Evolutionary conservation across 1,140 invertebrate species (phyloP).

Genomic region (Cydia strobilella): DNA sequence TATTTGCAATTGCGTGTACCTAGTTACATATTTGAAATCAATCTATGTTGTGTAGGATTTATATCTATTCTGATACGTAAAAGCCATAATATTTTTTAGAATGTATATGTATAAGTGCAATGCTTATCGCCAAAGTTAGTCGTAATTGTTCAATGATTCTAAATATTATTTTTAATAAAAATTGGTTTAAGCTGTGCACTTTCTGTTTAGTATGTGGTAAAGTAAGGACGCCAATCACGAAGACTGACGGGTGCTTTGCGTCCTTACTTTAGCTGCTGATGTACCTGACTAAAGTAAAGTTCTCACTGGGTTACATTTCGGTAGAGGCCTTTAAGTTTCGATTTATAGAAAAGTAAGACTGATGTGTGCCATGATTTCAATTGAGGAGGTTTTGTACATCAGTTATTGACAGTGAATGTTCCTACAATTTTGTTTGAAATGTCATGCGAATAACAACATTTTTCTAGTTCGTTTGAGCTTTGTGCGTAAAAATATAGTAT

Average conservation of each 20-base stretch:
- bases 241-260: no score
- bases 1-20: no score
- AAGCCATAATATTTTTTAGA: background rate
- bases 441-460: background rate
- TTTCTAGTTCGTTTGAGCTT: background rate
- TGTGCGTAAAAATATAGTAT: background rate
- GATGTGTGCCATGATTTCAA: constrained; percentile 37
- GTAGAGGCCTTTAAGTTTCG: background rate
- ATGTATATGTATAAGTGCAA: background rate
- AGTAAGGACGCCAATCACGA: no score
- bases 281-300: background rate
- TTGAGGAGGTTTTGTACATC: background rate
- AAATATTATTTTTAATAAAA: background rate
- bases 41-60: no score
- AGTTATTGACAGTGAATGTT: background rate
- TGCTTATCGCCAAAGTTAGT: background rate
- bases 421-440: background rate
- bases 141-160: background rate
- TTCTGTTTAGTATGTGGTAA: background rate
- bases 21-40: background rate
- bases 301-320: background rate
- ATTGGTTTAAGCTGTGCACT: background rate
- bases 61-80: background rate
- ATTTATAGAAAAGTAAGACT: constrained; percentile 37
- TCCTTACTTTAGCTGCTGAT: background rate